These are phyloP conservation scores for Phoebastria nigripes DNA, from an alignment of 2,797 vertebrate species.

Conservation along the genomic window DNA sequence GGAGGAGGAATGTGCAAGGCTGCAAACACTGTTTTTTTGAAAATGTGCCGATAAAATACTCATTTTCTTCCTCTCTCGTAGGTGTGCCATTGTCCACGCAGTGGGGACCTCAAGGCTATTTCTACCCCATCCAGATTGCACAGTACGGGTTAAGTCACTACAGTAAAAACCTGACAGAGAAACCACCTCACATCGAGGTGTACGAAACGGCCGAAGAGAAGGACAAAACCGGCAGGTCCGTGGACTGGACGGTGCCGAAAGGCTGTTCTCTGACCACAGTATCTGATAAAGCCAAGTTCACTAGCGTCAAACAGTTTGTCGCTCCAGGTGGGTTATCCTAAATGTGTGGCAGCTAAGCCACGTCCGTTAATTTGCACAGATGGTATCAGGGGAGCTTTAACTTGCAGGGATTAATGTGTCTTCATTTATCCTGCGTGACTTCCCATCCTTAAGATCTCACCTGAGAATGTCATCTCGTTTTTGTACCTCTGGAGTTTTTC, in stretches of 20 bases:
- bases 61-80: constrained; percentile 18
- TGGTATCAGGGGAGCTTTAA: background rate
- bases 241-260: constrained; percentile 84
- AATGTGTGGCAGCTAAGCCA: background rate
- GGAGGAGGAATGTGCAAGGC: background rate
- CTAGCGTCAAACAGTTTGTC: constrained; percentile 86
- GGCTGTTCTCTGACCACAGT: constrained; percentile 83
- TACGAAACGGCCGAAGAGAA: constrained; percentile 89
- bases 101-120: constrained; percentile 98
- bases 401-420: background rate
- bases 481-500: too few species aligned
- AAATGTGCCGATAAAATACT: background rate
- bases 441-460: background rate
- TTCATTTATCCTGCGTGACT: background rate
- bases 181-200: constrained; percentile 85
- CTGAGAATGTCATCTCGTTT: fast-evolving
- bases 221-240: constrained; percentile 62
- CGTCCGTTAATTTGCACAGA: background rate
- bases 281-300: constrained; percentile 81
- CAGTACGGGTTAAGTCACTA: constrained; percentile 98
- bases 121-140: constrained; percentile 98
- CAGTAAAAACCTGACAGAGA: constrained; percentile 98
- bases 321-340: constrained; percentile 80
- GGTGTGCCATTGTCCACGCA: constrained; percentile 96
- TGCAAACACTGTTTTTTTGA: background rate